These are phyloP conservation scores for Mastacembelus armatus DNA, from an alignment of 2,797 vertebrate species.

Conservation along the genomic window DNA sequence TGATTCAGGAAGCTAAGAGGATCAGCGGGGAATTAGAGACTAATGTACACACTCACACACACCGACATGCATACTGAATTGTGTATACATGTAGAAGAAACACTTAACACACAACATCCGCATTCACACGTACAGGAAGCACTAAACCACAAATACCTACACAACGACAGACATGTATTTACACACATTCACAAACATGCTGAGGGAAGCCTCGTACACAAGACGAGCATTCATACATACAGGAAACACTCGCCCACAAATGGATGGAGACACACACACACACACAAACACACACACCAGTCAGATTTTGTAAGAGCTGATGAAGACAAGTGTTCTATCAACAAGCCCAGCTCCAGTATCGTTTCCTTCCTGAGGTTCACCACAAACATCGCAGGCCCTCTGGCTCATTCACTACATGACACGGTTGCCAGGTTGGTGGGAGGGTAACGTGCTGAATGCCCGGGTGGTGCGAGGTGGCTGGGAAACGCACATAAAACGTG, in stretches of 20 bases:
- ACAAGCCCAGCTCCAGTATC: constrained; percentile 52
- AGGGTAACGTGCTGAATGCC: constrained; percentile 23
- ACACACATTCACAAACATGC: constrained; percentile 49
- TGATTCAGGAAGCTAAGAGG: constrained; percentile 68
- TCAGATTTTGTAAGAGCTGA: constrained; percentile 39
- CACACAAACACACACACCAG: constrained; percentile 21
- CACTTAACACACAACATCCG: constrained; percentile 27
- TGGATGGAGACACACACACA: constrained; percentile 16
- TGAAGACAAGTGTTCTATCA: constrained; percentile 68
- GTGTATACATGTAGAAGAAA: constrained; percentile 35
- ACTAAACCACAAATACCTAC: constrained; percentile 54
- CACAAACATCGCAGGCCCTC: constrained; percentile 54
- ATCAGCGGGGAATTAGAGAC: constrained; percentile 46
- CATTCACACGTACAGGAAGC: constrained; percentile 63
- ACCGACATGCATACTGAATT: constrained; percentile 4
- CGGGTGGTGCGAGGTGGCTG: background rate
- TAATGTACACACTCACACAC: constrained; percentile 29
- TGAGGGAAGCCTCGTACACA: constrained; percentile 51
- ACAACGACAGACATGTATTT: constrained; percentile 54
- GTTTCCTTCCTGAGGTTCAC: constrained; percentile 75
- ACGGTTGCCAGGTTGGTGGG: constrained; percentile 34
- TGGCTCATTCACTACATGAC: constrained; percentile 21
- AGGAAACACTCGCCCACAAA: constrained; percentile 55
- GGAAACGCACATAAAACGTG: constrained; percentile 1
- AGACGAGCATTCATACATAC: constrained; percentile 53